Evolutionary conservation across 2,113 vertebrate genomes (phyloP), one percentile per base, ranked within the genome.

Genomic region (Pipra filicauda): DNA sequence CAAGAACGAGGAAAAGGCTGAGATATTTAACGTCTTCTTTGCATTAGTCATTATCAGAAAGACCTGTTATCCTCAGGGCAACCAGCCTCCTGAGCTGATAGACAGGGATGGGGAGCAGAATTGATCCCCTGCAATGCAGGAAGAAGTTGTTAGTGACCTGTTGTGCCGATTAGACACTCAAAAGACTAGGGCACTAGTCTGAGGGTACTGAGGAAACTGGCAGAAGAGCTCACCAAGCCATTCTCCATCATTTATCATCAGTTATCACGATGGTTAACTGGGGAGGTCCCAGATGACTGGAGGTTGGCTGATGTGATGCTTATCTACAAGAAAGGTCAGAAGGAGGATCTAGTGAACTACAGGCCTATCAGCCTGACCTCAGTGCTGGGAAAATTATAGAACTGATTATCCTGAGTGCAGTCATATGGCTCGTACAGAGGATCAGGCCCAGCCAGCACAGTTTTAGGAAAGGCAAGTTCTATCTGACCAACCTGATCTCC

Each of bases 351-450:
- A 41, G 37, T 27, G 11, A 44, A 43, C 15, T 74, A 44, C 27
- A n/a, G 44, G 67, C 12, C 8, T 88, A 9, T 58, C 69, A 59
- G 27, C 23, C 37, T 15, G 27, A 3, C 37, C 19, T 44, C 33
- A 13, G 11, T 66, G 27, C 44, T 58, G 59, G 33, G 44, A 23
- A 74, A 59, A 41, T 59, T 23, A 44, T 44, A 37, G 49, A 74
- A 66, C 12, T 58, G 18, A 44, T 51, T 44, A 51, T 59, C 27
- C 37, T 58, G 11, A 23, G 14, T 24, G 19, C 9, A 15, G 37
- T 33, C 10, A 44, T 15, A 37, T n/a, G 46, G 37, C 15, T 74
- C 14, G 11, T 52, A 52, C 7, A 0, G 0, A 15, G 2, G 8
- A 66, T 74, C 52, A 66, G 52, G 27, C 44, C 15, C 27, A 43